Percentiles rank a stretch among this genome's conserved stretches.
Evolutionary conservation across 2,797 vertebrate species (phyloP).

Genomic region (Schizothorax lantsangensis): DNA sequence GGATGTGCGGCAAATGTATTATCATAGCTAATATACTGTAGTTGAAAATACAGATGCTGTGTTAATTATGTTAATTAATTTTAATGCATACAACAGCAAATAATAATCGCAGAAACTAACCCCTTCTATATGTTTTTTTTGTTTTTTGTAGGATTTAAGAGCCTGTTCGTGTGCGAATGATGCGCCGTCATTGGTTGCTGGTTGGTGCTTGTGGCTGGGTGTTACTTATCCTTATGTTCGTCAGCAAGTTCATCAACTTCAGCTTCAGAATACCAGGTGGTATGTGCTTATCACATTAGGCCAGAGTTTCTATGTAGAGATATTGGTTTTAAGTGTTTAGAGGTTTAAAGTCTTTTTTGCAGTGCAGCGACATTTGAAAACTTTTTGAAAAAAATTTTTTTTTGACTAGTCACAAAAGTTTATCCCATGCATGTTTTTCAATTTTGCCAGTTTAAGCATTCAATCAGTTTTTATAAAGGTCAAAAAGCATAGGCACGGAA

Average conservation of each 20-base stretch:
- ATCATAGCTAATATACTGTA: neutral
- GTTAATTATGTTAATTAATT: neutral
- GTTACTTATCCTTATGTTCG: conserved; percentile 95
- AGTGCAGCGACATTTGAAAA: neutral
- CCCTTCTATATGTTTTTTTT: neutral
- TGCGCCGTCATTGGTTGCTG: conserved; percentile 97
- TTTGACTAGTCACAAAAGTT: no score
- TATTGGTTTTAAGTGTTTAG: neutral
- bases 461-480: no score
- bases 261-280: conserved; percentile 88
- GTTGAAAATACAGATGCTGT: neutral
- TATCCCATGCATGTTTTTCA: no score
- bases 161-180: conserved; percentile 73
- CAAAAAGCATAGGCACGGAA: no score
- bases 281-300: conserved; percentile 66
- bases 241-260: conserved; percentile 91
- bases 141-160: conserved; percentile 35
- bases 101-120: neutral
- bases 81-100: neutral
- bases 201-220: conserved; percentile 95
- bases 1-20: neutral
- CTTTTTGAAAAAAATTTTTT: no score
- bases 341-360: neutral
- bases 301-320: neutral
- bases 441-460: no score